phyloP scores from a whole-genome alignment of 2,113 vertebrate genomes.

The Symphodus melops region DNA sequence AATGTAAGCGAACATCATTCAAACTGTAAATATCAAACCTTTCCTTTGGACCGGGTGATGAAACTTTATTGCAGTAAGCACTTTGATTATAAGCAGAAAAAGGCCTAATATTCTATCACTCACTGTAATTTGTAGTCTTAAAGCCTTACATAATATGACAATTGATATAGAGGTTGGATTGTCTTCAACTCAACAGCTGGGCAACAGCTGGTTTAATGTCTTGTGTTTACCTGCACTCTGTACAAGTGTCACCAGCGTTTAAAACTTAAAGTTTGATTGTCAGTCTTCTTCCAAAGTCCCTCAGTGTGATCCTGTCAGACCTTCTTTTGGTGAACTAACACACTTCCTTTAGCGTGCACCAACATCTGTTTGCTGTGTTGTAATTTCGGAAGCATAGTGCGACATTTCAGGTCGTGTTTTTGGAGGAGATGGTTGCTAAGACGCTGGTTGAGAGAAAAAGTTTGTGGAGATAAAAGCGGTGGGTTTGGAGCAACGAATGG shows the following conservation, averaged over 20 bases:
- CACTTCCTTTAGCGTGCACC: neutral
- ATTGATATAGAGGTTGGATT: neutral
- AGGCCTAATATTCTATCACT: no score
- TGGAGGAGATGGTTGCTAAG: no score
- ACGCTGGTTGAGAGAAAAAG: no score
- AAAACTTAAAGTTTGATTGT: slow-evolving; percentile 1
- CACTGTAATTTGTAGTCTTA: neutral
- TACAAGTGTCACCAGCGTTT: neutral
- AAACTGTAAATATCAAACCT: no score
- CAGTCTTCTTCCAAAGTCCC: neutral
- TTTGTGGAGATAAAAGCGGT: neutral
- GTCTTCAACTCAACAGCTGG: neutral
- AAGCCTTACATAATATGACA: neutral
- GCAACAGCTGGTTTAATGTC: neutral
- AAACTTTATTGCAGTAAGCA: no score
- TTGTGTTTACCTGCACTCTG: neutral
- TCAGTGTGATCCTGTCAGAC: neutral
- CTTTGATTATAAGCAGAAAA: no score
- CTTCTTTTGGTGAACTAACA: slow-evolving; percentile 16
- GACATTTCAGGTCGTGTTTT: no score
- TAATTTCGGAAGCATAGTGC: no score
- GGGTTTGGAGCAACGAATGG: neutral
- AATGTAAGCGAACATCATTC: no score
- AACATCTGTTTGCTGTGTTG: no score
- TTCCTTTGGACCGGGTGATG: no score